Evolutionary conservation across 2,113 vertebrate genomes (phyloP), one percentile per base, ranked within the genome.

Genomic region (Ophthalmolycus amberensis): DNA sequence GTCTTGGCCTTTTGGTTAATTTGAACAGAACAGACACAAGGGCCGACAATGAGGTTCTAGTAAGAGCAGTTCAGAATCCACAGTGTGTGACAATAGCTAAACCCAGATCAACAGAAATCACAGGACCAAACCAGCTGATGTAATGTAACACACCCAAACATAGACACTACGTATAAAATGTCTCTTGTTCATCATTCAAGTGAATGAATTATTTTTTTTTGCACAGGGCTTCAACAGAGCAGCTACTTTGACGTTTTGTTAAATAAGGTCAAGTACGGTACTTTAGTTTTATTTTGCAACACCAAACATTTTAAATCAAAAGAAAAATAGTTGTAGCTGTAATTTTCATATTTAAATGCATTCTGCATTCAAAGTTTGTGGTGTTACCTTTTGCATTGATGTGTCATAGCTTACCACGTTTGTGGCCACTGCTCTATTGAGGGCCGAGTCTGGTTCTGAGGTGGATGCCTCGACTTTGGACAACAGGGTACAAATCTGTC

Each of bases 251-350:
- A 66, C 14, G 1, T 54, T 46, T 52, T 48, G 34, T 25, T 70
- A n/a, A 84, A 48, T 48, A 75, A 52, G 66, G 72, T 80, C 77
- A 79, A 42, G 65, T 60, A 20, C 32, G 52, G 59, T 37, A 1
- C n/a, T 58, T 22, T 18, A 15, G 25, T 44, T 71, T 71, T 10
- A 50, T 44, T 42, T 34, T 60, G 29, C 5, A 63, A 37, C 37
- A 48, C 9, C 10, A 73, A 64, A 82, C 14, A 68, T 64, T 54
- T 62, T 29, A 8, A 54, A 38, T 37, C 27, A 60, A 66, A 1
- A 29, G 74, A 67, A 72, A 25, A 37, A 58, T 50, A 34, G 34
- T 34, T 34, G 34, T 6, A 6, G 9, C 10, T 25, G 11, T 37
- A 50, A 59, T 59, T 75, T 74, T 56, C 20, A 37, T 20, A 34